Base-by-base conservation (phyloP, 2,797 vertebrate species). In the Paedocypris micromegethes region DNA sequence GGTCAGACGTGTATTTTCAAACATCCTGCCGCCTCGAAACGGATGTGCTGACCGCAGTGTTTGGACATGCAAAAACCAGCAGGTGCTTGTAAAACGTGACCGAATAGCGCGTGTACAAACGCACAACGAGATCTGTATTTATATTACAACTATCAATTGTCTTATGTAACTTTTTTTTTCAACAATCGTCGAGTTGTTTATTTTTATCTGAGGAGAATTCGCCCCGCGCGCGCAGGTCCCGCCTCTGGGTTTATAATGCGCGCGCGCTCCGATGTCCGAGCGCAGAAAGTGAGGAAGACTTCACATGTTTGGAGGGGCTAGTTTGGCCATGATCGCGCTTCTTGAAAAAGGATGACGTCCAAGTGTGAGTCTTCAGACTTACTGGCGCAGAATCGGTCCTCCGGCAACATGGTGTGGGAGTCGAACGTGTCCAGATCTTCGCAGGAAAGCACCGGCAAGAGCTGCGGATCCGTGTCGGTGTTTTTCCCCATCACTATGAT, bases 401-500 rank as follows among this genome's bases (percentile, higher is more conserved):
- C 4, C 40, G 77, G 66, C 68, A 78, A 69, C 7, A 88, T 88
- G 85, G 89, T 89, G 87, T 72, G 82, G 75, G 61, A 58, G 52
- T 64, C 79, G 37, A 91, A 89, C 80, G 23, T 78, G 5, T 88
- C 88, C 75, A 79, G 62, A 55, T 57, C 78, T 2, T n/a, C 65
- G 56, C 81, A 65, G 58, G 82, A 81, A 40, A 58, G 59, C 70
- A 79, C 80, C 52, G 66, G 72, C 71, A 82, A 80, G 6, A 85
- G 79, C 5, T 91, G 91, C 78, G 66, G 90, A 58, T 88, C 86
- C 0, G 92, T 94, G 39, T 95, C 95, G 0, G 92, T 94, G 42
- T 90, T 84, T 43, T 95, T 92, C 75, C 93, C 96, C 0, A 89
- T 97, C 52, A 87, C 86, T 66, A 98, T 98, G 96, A 93, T 98